Evolutionary conservation across 2,888 invertebrate species (phyloP), one percentile per base, ranked within the genome.

Genomic region (Camptogramma bilineatum): DNA sequence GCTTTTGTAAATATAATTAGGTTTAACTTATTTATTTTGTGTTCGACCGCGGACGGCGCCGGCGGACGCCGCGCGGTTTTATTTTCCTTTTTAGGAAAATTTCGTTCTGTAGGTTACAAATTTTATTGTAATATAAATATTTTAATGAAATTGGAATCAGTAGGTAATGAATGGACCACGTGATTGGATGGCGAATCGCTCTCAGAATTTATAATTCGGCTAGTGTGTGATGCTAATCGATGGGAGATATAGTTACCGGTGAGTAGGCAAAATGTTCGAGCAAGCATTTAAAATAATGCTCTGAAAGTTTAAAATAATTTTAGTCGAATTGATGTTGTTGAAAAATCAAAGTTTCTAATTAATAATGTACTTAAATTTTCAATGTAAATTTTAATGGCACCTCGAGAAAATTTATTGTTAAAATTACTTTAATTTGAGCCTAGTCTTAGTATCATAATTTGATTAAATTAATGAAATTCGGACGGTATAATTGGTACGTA

Each of bases 261-360:
- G 81, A 77, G 83, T 82, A 84, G 81, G 86, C 83, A 87, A 76
- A 86, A 92, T 93, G 92, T 93, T 83, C 87, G 92, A 90, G 92
- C 92, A 87, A 80, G 86, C 92, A 92, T 93, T 88, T 87, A 90
- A 93, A 92, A 91, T 83, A 81, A 87, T 86, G 92, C 91, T 92
- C 91, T 83, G 78, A 80, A 65, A 55, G 56, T 81, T 81, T 82
- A 83, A 85, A 86, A 84, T 87, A 86, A 86, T 86, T 86, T 86
- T 92, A 93, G 92, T 91, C 88, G 86, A 90, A 92, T 92, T 87
- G 92, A 91, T 92, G 91, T 92, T 93, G 91, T 92, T 92, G 74
- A 88, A 84, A 87, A 91, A 89, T 89, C 85, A 89, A 91, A 90
- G 88, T 91, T 90, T 91, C 90, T 91, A 89, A 90, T 86, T 86